These are phyloP conservation scores for Patella depressa DNA, from an alignment of 2,888 invertebrate species.

Conservation along the genomic window DNA sequence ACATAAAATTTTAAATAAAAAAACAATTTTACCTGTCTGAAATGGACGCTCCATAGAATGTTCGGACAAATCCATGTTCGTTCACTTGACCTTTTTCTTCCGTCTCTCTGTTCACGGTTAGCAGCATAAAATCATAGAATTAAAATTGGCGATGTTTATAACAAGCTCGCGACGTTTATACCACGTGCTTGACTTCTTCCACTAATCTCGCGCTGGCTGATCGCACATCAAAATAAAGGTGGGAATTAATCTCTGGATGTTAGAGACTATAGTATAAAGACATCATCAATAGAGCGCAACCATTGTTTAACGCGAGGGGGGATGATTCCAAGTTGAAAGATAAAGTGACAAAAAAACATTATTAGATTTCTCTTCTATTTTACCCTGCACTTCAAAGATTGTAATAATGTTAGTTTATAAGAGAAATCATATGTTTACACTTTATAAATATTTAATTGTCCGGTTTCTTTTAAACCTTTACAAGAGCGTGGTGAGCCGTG, in stretches of 20 bases:
- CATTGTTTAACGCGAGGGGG: conserved; percentile 4
- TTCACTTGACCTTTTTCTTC: too few species aligned
- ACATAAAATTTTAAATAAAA: background rate
- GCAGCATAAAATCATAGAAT: too few species aligned
- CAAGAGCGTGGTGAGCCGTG: too few species aligned
- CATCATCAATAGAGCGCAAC: conserved; percentile 7
- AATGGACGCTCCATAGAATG: background rate
- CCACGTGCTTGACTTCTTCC: conserved; percentile 9
- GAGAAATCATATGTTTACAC: background rate
- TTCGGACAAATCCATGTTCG: background rate
- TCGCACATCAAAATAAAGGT: conserved; percentile 3
- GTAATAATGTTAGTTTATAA: conserved; percentile 4
- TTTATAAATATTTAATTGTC: conserved; percentile 5
- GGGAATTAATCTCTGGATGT: background rate
- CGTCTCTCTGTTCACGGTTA: too few species aligned
- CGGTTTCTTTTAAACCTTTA: background rate
- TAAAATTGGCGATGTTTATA: too few species aligned
- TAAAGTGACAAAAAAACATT: conserved; percentile 1
- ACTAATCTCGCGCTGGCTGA: conserved; percentile 2
- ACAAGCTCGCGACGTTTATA: background rate
- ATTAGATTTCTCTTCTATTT: conserved; percentile 3
- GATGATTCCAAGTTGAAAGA: background rate
- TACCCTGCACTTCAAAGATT: conserved; percentile 5
- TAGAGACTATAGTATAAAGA: background rate
- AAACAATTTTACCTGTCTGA: conserved; percentile 1